Evolutionary conservation across 1,140 invertebrate species (phyloP).

Genomic region (Drosophila navojoa): DNA sequence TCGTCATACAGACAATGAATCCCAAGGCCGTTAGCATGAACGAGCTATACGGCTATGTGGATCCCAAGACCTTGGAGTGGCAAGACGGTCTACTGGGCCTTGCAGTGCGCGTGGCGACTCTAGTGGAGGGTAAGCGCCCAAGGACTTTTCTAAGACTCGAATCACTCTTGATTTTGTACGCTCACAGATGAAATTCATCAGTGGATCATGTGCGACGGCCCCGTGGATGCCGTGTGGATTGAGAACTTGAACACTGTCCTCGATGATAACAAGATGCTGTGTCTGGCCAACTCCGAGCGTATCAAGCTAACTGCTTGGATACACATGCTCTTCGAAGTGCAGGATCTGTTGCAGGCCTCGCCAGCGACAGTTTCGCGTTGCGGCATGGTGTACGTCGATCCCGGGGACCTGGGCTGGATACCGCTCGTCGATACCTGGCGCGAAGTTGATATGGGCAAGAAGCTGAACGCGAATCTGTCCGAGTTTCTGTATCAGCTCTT

Average conservation of each 20-base stretch:
- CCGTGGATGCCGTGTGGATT: constrained; percentile 97
- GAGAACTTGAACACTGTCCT: constrained; percentile 97
- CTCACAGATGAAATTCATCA: constrained; percentile 88
- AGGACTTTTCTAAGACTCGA: not conserved
- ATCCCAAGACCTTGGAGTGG: constrained; percentile 94
- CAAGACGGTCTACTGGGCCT: constrained; percentile 92
- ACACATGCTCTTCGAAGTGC: constrained; percentile 95
- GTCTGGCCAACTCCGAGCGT: constrained; percentile 93
- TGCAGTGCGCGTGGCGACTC: constrained; percentile 88
- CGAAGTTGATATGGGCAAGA: constrained; percentile 85
- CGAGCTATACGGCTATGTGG: constrained; percentile 95
- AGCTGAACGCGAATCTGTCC: constrained; percentile 85
- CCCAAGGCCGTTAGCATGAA: constrained; percentile 95
- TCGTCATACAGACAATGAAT: constrained; percentile 90
- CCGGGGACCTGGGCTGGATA: constrained; percentile 90
- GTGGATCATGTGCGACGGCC: constrained; percentile 94
- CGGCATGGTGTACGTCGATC: constrained; percentile 96
- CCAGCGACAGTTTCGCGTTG: constrained; percentile 94
- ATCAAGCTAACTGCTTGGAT: constrained; percentile 94
- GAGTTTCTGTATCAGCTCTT: constrained; percentile 87
- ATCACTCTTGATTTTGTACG: not conserved
- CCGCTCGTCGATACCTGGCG: constrained; percentile 93
- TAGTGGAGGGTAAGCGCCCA: constrained; percentile 84
- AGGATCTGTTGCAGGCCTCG: constrained; percentile 93
- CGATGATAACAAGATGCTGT: constrained; percentile 97